Evolutionary conservation across 1,140 invertebrate species (phyloP).

Genomic region (Lanistes nyassanus): DNA sequence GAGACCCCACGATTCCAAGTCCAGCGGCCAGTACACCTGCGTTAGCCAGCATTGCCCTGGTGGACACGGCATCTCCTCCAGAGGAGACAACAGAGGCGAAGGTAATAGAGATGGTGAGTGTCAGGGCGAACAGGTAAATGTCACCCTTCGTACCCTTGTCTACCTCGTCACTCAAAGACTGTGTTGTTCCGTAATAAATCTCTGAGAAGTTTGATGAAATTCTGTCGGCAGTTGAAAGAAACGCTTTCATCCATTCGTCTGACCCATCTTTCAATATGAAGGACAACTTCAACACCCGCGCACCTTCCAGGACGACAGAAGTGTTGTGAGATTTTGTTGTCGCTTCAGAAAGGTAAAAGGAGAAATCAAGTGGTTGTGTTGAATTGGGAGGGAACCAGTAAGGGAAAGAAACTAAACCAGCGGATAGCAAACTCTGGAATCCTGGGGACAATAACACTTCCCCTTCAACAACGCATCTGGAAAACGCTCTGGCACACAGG

Average conservation of each 20-base stretch:
- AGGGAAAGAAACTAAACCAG: background rate
- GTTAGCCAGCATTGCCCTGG: conserved; percentile 91
- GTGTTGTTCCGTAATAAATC: conserved; percentile 1
- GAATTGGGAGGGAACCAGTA: background rate
- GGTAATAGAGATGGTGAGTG: conserved; percentile 36
- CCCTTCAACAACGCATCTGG: background rate
- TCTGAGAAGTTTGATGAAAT: background rate
- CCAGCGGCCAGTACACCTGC: conserved; percentile 90
- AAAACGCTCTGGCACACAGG: background rate
- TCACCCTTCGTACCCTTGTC: conserved; percentile 34
- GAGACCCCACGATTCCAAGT: conserved; percentile 88
- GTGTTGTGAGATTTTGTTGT: no score
- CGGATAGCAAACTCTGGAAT: background rate
- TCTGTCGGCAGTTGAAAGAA: background rate
- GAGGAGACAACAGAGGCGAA: conserved; percentile 37
- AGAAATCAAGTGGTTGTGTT: no score
- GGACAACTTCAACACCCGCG: background rate
- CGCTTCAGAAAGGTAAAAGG: no score
- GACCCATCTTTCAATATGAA: background rate
- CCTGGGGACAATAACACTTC: background rate
- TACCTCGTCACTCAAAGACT: background rate
- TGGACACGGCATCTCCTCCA: conserved; percentile 68
- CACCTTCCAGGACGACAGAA: background rate
- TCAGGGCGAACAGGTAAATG: conserved; percentile 34
- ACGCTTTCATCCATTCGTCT: background rate